A percentile compares a stretch with the other conserved stretches of the same genome.
phyloP scores from a whole-genome alignment of 2,113 vertebrate species.

The Oryzias celebensis region DNA sequence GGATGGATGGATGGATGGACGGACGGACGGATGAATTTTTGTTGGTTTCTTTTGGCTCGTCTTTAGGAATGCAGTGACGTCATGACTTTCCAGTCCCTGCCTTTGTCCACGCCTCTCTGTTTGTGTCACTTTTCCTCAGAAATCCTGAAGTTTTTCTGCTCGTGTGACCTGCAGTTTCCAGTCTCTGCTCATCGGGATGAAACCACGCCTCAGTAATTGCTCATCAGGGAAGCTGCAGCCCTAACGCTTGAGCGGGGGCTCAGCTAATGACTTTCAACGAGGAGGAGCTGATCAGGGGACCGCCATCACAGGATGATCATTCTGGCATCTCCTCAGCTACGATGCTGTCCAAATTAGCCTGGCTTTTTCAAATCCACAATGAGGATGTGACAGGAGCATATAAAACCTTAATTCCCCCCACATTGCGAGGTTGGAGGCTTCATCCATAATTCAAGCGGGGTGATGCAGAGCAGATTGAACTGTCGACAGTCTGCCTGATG shows the following conservation, averaged over 20 bases:
- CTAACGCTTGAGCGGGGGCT: constrained; percentile 26
- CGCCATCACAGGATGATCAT: constrained; percentile 49
- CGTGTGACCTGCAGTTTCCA: constrained; percentile 27
- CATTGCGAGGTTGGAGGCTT: constrained; percentile 38
- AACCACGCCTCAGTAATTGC: constrained; percentile 44
- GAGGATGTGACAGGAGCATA: constrained; percentile 43
- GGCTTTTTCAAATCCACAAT: constrained; percentile 28
- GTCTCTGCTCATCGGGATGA: constrained; percentile 14
- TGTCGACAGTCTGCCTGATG: constrained; percentile 38
- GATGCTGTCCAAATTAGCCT: constrained; percentile 48
- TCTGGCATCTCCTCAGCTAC: constrained; percentile 38
- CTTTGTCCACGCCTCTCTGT: background rate
- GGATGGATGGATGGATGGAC: too few relatives aligned
- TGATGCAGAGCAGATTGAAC: constrained; percentile 56
- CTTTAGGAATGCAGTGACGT: too few relatives aligned
- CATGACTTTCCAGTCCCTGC: too few relatives aligned
- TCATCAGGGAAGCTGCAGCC: constrained; percentile 34
- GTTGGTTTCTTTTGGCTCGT: too few relatives aligned
- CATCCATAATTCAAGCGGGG: constrained; percentile 62
- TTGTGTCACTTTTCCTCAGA: background rate
- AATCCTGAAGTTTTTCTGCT: constrained; percentile 6
- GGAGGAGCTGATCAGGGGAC: constrained; percentile 40
- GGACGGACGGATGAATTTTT: too few relatives aligned
- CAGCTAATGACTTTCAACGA: constrained; percentile 47
- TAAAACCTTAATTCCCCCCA: constrained; percentile 37